These are phyloP conservation scores for Lucinisca nassula DNA, from an alignment of 2,888 invertebrate genomes.

Conservation along the genomic window DNA sequence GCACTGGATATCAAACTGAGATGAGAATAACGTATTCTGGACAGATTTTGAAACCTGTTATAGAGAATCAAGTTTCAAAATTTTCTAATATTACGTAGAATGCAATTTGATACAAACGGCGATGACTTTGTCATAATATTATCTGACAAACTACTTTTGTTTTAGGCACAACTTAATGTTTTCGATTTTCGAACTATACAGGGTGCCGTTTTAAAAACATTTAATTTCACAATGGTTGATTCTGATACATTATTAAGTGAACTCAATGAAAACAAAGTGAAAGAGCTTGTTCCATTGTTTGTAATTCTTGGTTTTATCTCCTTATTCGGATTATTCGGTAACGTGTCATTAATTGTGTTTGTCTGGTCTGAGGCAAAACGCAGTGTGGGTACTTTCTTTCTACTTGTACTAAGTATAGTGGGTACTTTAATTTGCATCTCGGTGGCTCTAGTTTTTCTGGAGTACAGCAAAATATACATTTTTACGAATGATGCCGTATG, in stretches of 20 bases:
- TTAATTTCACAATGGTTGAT: too few relatives aligned
- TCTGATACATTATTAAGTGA: background rate
- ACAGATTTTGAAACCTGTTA: too few relatives aligned
- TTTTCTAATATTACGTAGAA: too few relatives aligned
- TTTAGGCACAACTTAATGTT: too few relatives aligned
- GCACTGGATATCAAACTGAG: too few relatives aligned
- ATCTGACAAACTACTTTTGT: too few relatives aligned
- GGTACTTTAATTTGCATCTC: background rate
- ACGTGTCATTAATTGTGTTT: background rate
- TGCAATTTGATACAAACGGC: too few relatives aligned
- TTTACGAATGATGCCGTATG: background rate
- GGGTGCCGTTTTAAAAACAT: too few relatives aligned
- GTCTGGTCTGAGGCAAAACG: background rate
- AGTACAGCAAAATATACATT: background rate
- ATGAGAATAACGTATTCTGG: too few relatives aligned
- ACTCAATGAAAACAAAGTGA: background rate
- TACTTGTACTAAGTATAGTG: background rate
- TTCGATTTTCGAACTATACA: too few relatives aligned
- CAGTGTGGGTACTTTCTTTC: background rate
- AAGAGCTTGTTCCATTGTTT: background rate
- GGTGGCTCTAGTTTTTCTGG: background rate
- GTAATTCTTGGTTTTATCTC: background rate
- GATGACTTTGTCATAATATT: too few relatives aligned
- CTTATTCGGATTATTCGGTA: background rate
- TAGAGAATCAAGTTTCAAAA: too few relatives aligned